These are phyloP conservation scores for Drosophila suboccidentalis DNA, from an alignment of 2,888 invertebrate species.

Conservation along the genomic window DNA sequence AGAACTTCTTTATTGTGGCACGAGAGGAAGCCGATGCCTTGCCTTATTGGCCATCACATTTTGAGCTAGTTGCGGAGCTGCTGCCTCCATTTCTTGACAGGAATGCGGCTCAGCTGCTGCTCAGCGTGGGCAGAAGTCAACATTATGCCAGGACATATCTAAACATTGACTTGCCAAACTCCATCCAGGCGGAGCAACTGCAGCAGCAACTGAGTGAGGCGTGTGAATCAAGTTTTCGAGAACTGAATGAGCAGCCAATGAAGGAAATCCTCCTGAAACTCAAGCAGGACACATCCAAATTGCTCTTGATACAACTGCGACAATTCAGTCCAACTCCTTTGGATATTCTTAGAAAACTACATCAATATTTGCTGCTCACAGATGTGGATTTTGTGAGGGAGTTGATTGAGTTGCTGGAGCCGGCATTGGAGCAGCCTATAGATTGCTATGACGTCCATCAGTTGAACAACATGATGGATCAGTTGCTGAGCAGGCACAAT, in stretches of 20 bases:
- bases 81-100: conserved; percentile 43
- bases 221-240: conserved; percentile 5
- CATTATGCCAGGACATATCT: conserved; percentile 30
- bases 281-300: conserved; percentile 25
- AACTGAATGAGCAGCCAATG: conserved; percentile 29
- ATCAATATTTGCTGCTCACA: conserved; percentile 48
- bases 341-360: conserved; percentile 31
- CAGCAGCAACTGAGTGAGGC: conserved; percentile 6
- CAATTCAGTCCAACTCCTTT: neutral
- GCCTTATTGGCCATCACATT: conserved; percentile 46
- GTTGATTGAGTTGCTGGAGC: conserved; percentile 44
- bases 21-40: neutral
- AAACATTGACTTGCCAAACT: neutral
- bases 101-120: conserved; percentile 13
- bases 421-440: conserved; percentile 35
- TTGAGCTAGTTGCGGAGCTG: conserved; percentile 5
- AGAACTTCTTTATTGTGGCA: conserved; percentile 37
- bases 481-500: conserved; percentile 9
- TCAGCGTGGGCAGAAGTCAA: conserved; percentile 38
- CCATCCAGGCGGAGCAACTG: neutral
- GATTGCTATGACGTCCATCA: conserved; percentile 12
- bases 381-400: conserved; percentile 40
- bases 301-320: conserved; percentile 22
- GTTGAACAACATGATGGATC: conserved; percentile 30
- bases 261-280: conserved; percentile 6